Conservation (phyloP, 2,888 invertebrate species). For the Synanthedon myopaeformis region DNA sequence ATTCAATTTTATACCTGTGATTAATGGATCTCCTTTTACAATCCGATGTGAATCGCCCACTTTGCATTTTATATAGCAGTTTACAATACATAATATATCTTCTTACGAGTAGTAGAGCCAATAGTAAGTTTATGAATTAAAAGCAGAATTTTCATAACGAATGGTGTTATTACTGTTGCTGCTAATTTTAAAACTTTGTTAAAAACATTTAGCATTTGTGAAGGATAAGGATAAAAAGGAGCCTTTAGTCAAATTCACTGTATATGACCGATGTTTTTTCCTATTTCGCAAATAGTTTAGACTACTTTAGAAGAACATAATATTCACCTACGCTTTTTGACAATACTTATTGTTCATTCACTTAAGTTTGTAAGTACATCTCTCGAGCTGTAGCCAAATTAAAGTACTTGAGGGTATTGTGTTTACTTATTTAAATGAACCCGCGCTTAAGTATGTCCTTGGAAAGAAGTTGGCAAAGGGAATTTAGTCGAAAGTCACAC, state of each 20-base stretch:
- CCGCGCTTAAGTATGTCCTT: conserved; percentile 15
- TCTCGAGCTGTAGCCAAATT: neutral
- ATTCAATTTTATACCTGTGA: conserved; percentile 22
- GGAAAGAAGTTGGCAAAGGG: conserved; percentile 20
- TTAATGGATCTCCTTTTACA: conserved; percentile 15
- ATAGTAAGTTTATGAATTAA: neutral
- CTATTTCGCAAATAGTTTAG: too few species aligned
- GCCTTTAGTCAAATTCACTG: too few species aligned
- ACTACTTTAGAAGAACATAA: too few species aligned
- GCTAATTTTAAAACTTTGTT: too few species aligned
- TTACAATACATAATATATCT: conserved; percentile 8
- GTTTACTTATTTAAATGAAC: conserved; percentile 19
- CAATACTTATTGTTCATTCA: neutral
- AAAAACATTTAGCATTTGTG: too few species aligned
- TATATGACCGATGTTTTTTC: too few species aligned
- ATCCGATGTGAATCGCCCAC: conserved; percentile 14
- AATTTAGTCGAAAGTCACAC: conserved; percentile 28
- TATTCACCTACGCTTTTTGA: too few species aligned
- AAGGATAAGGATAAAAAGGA: too few species aligned
- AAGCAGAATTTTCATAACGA: too few species aligned
- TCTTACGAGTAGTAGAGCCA: neutral
- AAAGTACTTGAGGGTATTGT: conserved; percentile 5
- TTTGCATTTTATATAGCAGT: conserved; percentile 12
- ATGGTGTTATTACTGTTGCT: too few species aligned
- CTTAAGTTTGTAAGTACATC: neutral